phyloP scores from a whole-genome alignment of 2,888 invertebrate species.

The Papilio elwesi region DNA sequence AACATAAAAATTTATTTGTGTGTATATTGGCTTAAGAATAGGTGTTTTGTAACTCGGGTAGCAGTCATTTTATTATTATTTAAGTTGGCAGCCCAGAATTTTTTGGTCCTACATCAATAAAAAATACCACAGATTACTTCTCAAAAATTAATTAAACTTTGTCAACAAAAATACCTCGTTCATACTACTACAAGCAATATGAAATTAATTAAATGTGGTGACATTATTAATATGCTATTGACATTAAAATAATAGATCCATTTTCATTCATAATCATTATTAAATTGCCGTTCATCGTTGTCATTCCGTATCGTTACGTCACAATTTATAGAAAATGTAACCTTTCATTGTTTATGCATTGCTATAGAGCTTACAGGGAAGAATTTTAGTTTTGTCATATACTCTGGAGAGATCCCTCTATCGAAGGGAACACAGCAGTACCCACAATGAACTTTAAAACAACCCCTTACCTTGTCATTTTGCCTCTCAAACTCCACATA shows the following conservation, averaged over 20 bases:
- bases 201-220: not conserved
- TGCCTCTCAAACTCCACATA: not conserved
- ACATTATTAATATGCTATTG: not conserved
- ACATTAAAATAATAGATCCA: not conserved
- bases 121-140: not conserved
- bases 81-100: no score
- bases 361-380: no score
- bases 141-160: not conserved
- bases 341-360: no score
- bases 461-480: not conserved
- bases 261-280: slow-evolving; percentile 11
- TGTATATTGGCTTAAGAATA: no score
- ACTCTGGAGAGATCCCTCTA: no score
- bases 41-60: no score
- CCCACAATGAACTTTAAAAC: no score
- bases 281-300: not conserved
- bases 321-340: not conserved
- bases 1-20: no score
- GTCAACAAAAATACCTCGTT: slow-evolving; percentile 20
- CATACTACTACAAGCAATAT: slow-evolving; percentile 22
- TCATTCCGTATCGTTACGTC: not conserved
- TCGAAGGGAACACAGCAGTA: no score
- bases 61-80: no score
- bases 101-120: not conserved
- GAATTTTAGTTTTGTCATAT: no score